Evolutionary conservation across 2,797 vertebrate genomes (phyloP).

Genomic region (Discoglossus pictus): DNA sequence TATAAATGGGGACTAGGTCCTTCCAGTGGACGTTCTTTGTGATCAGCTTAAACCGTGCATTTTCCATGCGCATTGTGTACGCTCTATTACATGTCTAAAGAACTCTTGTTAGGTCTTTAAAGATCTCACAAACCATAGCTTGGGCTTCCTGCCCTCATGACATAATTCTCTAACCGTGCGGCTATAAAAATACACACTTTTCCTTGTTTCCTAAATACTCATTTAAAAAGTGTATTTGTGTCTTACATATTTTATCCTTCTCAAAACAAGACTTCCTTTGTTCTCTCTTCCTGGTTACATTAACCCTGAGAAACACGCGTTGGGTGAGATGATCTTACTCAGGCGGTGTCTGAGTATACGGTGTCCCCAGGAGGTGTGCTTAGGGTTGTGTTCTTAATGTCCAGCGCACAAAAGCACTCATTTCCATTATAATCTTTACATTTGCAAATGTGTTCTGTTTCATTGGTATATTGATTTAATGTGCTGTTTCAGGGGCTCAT

Average conservation of each 20-base stretch:
- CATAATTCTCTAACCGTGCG: neutral
- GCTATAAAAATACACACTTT: conserved; percentile 6
- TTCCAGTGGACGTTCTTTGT: no score
- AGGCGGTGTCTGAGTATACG: neutral
- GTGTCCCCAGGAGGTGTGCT: conserved; percentile 6
- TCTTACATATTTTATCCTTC: conserved; percentile 5
- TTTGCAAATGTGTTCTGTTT: neutral
- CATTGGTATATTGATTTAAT: neutral
- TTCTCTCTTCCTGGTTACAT: conserved; percentile 20
- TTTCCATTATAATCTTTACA: neutral
- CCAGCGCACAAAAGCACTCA: neutral
- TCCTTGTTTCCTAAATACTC: neutral
- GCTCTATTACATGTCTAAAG: conserved; percentile 19
- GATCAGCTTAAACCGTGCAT: no score
- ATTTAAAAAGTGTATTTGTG: neutral
- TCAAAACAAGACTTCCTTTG: conserved; percentile 16
- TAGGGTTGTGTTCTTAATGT: conserved; percentile 20
- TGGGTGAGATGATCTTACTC: conserved; percentile 5
- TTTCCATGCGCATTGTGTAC: neutral
- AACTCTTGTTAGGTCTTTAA: neutral
- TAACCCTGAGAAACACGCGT: neutral
- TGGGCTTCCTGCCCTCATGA: neutral
- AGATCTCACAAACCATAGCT: conserved; percentile 1
- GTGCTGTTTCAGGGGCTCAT: neutral
- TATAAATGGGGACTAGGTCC: no score